phyloP scores from a whole-genome alignment of 1,140 invertebrate species.

The Rhynchophorus ferrugineus region DNA sequence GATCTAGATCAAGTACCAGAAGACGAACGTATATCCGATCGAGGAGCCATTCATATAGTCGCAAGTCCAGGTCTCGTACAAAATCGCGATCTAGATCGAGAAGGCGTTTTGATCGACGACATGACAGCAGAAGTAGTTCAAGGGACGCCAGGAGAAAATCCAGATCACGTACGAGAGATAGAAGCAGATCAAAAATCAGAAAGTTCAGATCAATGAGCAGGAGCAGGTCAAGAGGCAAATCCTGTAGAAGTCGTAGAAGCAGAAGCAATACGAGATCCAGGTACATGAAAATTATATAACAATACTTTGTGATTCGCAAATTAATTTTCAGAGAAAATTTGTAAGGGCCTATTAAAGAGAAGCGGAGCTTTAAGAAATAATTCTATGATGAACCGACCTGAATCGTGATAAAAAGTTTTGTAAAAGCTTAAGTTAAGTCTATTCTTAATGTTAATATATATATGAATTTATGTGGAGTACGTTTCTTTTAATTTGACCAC shows the following conservation, averaged over 20 bases:
- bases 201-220: no score
- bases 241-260: slow-evolving; percentile 1
- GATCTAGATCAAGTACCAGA: slow-evolving; percentile 3
- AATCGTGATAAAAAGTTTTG: no score
- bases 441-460: no score
- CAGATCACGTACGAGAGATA: background rate
- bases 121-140: slow-evolving; percentile 29
- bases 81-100: slow-evolving; percentile 42
- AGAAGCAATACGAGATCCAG: slow-evolving; percentile 27
- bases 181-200: slow-evolving; percentile 35
- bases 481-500: no score
- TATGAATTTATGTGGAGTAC: no score
- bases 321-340: no score
- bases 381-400: no score
- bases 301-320: no score
- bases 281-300: slow-evolving; percentile 1
- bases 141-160: slow-evolving; percentile 26
- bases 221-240: slow-evolving; percentile 17
- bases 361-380: no score
- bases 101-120: background rate
- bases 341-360: no score
- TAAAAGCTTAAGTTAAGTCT: no score
- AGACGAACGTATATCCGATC: slow-evolving; percentile 16
- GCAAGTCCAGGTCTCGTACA: slow-evolving; percentile 33
- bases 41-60: slow-evolving; percentile 10